phyloP scores from a whole-genome alignment of 1,140 invertebrate genomes.

The Drosophila trapezifrons region DNA sequence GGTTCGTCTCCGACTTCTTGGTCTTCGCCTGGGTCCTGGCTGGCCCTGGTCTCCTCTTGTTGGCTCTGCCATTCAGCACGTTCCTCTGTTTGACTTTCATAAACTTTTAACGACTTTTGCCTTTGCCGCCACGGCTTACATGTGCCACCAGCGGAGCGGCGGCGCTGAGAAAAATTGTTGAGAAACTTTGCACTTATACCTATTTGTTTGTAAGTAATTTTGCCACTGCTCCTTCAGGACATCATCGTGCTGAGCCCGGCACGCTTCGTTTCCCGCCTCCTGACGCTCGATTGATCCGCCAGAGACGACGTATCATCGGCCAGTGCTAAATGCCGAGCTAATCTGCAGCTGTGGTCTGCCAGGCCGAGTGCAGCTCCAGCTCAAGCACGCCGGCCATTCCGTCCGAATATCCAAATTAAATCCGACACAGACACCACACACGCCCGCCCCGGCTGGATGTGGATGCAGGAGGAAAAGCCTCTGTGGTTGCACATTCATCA shows the following conservation, averaged over 20 bases:
- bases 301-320: not conserved
- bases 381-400: constrained; percentile 38
- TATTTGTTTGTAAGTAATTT: constrained; percentile 70
- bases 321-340: constrained; percentile 25
- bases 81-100: constrained; percentile 83
- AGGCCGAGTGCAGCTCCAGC: too few relatives aligned
- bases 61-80: constrained; percentile 52
- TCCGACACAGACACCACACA: constrained; percentile 57
- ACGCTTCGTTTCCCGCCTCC: constrained; percentile 34
- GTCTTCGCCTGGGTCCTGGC: constrained; percentile 9
- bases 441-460: not conserved
- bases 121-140: constrained; percentile 71
- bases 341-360: constrained; percentile 11
- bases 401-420: constrained; percentile 55
- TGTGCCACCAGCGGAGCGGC: constrained; percentile 50
- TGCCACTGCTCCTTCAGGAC: constrained; percentile 30
- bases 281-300: constrained; percentile 56
- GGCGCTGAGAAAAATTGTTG: constrained; percentile 52
- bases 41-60: constrained; percentile 21
- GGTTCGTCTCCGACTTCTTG: constrained; percentile 20
- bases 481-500: constrained; percentile 66
- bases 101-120: constrained; percentile 84
- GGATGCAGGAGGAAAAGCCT: constrained; percentile 37
- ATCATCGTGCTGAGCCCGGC: constrained; percentile 46
- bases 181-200: constrained; percentile 72